Conservation (phyloP, 2,888 invertebrate genomes). For the Heliconius charithonia region DNA sequence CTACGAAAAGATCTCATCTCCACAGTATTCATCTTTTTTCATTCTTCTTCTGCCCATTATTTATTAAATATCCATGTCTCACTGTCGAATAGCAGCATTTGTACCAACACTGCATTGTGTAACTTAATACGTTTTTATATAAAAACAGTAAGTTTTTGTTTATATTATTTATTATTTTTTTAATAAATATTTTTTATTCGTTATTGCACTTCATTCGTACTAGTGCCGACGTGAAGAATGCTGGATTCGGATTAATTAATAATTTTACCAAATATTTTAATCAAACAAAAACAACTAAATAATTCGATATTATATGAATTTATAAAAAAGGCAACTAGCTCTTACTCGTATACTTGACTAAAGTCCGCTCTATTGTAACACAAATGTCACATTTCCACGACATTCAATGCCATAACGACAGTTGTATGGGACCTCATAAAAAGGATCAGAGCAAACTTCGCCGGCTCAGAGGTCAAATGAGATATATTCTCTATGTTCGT, state of each 20-base stretch:
- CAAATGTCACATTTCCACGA: slow-evolving; percentile 57
- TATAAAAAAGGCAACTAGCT: not conserved
- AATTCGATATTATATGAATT: not conserved
- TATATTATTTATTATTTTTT: not conserved
- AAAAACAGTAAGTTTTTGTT: not conserved
- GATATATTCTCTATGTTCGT: slow-evolving; percentile 69
- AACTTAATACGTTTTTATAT: not conserved
- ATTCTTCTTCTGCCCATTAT: too few species aligned
- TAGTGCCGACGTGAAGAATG: too few species aligned
- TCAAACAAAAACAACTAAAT: not conserved
- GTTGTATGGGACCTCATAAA: slow-evolving; percentile 69
- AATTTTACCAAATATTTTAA: too few species aligned
- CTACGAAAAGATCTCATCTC: too few species aligned
- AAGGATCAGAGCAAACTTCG: slow-evolving; percentile 69
- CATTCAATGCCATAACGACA: slow-evolving; percentile 65
- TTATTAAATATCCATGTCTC: too few species aligned
- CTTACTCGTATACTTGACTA: not conserved
- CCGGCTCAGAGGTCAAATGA: slow-evolving; percentile 68
- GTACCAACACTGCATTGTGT: not conserved
- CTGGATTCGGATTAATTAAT: too few species aligned
- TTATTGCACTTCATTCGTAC: too few species aligned
- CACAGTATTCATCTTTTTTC: too few species aligned
- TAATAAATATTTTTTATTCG: too few species aligned
- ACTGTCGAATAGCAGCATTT: too few species aligned
- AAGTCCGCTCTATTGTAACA: slow-evolving; percentile 51